phyloP scores from a whole-genome alignment of 2,888 invertebrate species.

The Zootermopsis nevadensis region DNA sequence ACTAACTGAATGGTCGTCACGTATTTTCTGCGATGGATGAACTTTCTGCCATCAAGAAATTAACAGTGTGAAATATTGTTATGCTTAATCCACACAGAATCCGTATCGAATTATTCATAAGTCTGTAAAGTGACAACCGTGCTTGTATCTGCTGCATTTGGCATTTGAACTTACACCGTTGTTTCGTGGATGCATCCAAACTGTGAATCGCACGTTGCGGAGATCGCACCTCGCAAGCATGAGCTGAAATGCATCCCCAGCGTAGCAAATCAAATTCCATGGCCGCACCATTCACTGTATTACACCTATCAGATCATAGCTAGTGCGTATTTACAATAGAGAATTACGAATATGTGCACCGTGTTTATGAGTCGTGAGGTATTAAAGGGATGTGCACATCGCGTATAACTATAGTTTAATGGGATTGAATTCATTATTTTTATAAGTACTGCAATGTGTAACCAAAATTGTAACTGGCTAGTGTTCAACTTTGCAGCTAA shows the following conservation, averaged over 20 bases:
- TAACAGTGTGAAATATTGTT: too few species aligned
- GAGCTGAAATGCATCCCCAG: not conserved
- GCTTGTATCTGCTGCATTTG: too few species aligned
- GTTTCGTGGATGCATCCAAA: not conserved
- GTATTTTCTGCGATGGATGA: too few species aligned
- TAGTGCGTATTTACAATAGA: not conserved
- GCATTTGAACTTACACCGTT: not conserved
- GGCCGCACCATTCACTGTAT: not conserved
- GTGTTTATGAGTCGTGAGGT: not conserved
- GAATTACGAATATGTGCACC: constrained; percentile 14
- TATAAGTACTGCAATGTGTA: not conserved
- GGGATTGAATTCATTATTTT: not conserved
- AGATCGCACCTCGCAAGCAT: not conserved
- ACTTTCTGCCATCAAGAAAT: too few species aligned
- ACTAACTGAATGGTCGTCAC: too few species aligned
- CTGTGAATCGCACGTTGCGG: constrained; percentile 7
- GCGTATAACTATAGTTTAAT: not conserved
- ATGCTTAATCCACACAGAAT: too few species aligned
- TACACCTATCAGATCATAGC: constrained; percentile 6
- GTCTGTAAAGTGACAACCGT: too few species aligned
- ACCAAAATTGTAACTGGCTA: not conserved
- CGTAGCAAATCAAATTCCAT: constrained; percentile 20
- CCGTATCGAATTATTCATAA: too few species aligned
- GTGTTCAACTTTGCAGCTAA: not conserved
- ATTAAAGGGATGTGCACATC: not conserved